Evolutionary conservation across 2,797 vertebrate genomes (phyloP).

Genomic region (Chloroceryle inda): DNA sequence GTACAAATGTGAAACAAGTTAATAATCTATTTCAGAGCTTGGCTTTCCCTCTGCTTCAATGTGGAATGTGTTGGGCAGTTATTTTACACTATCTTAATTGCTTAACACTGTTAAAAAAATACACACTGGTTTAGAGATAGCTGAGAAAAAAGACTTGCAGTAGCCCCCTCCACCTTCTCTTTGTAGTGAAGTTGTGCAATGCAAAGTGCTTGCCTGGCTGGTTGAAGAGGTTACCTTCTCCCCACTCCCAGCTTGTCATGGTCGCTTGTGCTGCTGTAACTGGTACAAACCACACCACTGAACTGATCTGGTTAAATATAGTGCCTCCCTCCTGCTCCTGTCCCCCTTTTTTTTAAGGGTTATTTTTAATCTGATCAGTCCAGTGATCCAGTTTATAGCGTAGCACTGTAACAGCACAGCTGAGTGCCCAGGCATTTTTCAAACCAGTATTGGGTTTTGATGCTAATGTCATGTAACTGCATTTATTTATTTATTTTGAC

Average conservation of each 20-base stretch:
- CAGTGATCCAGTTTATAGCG: constrained; percentile 42
- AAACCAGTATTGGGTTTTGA: background rate
- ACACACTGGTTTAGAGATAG: background rate
- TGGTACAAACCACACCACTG: background rate
- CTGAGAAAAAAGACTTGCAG: background rate
- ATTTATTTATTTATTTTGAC: background rate
- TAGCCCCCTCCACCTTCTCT: background rate
- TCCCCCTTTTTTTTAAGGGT: constrained; percentile 44
- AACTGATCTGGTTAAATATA: constrained; percentile 57
- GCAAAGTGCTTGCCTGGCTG: background rate
- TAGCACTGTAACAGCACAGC: constrained; percentile 13
- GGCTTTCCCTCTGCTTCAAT: background rate
- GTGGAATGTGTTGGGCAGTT: background rate
- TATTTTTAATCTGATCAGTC: constrained; percentile 68
- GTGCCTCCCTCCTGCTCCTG: constrained; percentile 28
- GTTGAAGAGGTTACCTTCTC: background rate
- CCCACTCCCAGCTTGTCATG: background rate
- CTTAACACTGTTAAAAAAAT: background rate
- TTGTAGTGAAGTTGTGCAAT: background rate
- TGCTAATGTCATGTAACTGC: background rate
- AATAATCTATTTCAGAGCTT: background rate
- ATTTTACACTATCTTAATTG: background rate
- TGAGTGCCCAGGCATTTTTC: constrained; percentile 4
- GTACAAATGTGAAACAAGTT: background rate
- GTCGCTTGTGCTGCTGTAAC: background rate